Percentiles rank a stretch among this genome's conserved stretches.
These are phyloP conservation scores for Xenus cinereus DNA, from an alignment of 2,113 vertebrate species.

Conservation along the genomic window DNA sequence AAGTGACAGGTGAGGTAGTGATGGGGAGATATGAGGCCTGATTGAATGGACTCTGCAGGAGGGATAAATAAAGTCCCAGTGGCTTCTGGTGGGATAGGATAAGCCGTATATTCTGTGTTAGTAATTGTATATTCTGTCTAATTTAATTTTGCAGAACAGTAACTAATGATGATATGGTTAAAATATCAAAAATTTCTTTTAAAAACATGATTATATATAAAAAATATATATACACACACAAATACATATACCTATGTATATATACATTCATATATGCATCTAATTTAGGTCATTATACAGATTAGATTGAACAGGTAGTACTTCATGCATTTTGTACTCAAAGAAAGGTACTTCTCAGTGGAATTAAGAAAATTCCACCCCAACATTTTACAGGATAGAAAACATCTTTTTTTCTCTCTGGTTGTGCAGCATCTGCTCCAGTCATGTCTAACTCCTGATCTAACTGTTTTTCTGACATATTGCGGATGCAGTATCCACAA, in stretches of 20 bases:
- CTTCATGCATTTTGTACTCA: neutral
- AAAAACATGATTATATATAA: neutral
- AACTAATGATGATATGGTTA: neutral
- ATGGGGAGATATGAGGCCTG: neutral
- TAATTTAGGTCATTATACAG: neutral
- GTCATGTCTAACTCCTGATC: neutral
- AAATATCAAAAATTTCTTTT: neutral
- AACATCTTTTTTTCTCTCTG: neutral
- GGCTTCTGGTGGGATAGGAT: neutral
- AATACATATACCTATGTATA: neutral
- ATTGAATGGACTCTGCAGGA: neutral
- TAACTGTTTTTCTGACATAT: neutral
- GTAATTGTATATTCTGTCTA: neutral
- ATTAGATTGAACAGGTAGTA: neutral
- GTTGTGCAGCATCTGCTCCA: neutral
- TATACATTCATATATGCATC: too few relatives aligned
- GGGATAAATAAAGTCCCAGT: neutral
- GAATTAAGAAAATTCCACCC: neutral
- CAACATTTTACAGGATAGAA: neutral
- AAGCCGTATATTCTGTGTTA: neutral
- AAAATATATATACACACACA: neutral
- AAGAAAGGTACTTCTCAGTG: neutral
- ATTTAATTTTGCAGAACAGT: neutral
- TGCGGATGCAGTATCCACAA: neutral
- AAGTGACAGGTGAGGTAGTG: slow-evolving; percentile 7